Conservation (phyloP, 2,797 vertebrate species). For the Microchirus variegatus region DNA sequence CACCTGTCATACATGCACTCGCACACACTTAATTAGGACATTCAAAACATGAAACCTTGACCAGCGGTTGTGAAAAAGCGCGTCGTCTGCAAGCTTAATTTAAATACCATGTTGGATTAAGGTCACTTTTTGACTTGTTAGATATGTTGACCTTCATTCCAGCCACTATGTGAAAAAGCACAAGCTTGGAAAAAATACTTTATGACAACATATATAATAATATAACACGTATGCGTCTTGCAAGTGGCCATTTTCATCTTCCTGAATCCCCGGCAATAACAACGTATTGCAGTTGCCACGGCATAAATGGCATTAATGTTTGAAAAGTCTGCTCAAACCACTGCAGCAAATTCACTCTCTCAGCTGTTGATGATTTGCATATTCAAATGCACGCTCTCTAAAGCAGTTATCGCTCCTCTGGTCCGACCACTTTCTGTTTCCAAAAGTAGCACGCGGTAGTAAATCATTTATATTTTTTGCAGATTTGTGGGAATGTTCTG, state of each 20-base stretch:
- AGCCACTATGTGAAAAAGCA: too few species aligned
- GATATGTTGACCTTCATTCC: too few species aligned
- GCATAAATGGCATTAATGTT: neutral
- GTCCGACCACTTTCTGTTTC: neutral
- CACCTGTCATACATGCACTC: slow-evolving; percentile 13
- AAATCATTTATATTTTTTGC: neutral
- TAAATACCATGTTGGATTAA: too few species aligned
- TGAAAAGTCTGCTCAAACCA: neutral
- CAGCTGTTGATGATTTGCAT: neutral
- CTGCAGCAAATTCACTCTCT: neutral
- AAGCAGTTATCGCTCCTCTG: neutral
- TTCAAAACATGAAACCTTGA: neutral
- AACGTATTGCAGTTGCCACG: neutral
- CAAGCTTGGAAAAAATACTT: too few species aligned
- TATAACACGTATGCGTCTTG: too few species aligned
- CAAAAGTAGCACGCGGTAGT: neutral
- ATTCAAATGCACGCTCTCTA: neutral
- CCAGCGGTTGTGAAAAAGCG: too few species aligned
- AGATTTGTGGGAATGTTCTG: neutral
- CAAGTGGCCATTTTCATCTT: neutral
- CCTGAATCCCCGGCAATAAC: neutral
- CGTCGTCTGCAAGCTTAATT: too few species aligned
- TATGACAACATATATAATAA: too few species aligned
- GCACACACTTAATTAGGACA: too few species aligned
- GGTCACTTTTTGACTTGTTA: too few species aligned